A percentile compares a stretch with the other conserved stretches of the same genome.
phyloP scores from a whole-genome alignment of 2,797 vertebrate species.

The Squalus acanthias region DNA sequence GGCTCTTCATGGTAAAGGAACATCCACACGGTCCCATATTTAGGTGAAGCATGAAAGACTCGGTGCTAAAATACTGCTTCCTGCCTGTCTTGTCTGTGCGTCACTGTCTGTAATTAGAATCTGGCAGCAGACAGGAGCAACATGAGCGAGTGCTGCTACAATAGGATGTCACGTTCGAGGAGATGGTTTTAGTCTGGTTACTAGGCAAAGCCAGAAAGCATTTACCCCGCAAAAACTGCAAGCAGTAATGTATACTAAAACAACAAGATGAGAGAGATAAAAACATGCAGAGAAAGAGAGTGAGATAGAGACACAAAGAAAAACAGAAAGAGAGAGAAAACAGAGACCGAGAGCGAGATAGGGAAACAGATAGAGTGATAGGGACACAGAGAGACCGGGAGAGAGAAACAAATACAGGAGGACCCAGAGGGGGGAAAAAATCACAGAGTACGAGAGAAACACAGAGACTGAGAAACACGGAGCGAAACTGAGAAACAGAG shows the following conservation, averaged over 20 bases:
- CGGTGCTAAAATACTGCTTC: background rate
- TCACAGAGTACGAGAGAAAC: background rate
- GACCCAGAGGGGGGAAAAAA: no score
- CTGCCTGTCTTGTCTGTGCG: background rate
- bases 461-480: background rate
- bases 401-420: background rate
- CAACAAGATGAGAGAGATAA: background rate
- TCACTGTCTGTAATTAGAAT: background rate
- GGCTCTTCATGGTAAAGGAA: background rate
- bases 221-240: background rate
- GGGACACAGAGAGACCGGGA: background rate
- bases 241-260: background rate
- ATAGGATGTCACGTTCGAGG: background rate
- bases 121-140: background rate
- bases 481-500: background rate
- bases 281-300: background rate
- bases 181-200: background rate
- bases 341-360: background rate
- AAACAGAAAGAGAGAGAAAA: background rate
- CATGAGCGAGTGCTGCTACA: background rate
- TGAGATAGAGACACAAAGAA: background rate
- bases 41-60: background rate
- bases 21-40: background rate
- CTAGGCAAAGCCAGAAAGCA: background rate
- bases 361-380: background rate